Conservation (phyloP, 2,797 vertebrate species). For the Pseudochirops cupreus region DNA sequence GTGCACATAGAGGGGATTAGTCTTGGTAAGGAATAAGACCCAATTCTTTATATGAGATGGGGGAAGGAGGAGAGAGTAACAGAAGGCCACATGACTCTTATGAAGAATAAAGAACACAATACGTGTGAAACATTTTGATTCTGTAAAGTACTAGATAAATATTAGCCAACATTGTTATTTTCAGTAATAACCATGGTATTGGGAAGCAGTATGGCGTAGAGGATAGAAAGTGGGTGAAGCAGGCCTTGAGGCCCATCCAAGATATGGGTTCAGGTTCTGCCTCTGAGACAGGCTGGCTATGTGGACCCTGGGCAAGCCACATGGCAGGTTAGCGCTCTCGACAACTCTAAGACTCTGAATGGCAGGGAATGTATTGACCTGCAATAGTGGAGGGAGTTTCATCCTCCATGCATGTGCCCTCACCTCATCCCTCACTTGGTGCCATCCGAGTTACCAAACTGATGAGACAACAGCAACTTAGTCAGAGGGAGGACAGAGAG, state of each 20-base stretch:
- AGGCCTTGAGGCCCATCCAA: neutral
- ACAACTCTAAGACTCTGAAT: neutral
- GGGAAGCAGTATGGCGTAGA: neutral
- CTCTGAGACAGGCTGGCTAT: neutral
- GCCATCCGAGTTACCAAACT: neutral
- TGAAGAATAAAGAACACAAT: neutral
- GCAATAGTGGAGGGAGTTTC: neutral
- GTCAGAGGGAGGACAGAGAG: neutral
- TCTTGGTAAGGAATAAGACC: neutral
- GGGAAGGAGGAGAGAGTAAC: too few relatives aligned
- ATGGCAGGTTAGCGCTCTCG: neutral
- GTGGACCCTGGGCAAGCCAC: neutral
- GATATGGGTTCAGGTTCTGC: neutral
- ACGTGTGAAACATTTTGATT: neutral
- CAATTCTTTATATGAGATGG: too few relatives aligned
- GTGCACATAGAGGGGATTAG: neutral
- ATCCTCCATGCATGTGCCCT: neutral
- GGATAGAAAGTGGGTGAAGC: neutral
- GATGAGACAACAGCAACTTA: neutral
- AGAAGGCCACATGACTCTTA: neutral
- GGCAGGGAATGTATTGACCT: neutral
- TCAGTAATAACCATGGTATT: neutral
- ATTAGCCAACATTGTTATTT: neutral
- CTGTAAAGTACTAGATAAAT: neutral
- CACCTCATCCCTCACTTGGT: neutral